A percentile compares a stretch with the other conserved stretches of the same genome.
Evolutionary conservation across 1,140 invertebrate species (phyloP).

Genomic region (Rhizoglyphus robini): DNA sequence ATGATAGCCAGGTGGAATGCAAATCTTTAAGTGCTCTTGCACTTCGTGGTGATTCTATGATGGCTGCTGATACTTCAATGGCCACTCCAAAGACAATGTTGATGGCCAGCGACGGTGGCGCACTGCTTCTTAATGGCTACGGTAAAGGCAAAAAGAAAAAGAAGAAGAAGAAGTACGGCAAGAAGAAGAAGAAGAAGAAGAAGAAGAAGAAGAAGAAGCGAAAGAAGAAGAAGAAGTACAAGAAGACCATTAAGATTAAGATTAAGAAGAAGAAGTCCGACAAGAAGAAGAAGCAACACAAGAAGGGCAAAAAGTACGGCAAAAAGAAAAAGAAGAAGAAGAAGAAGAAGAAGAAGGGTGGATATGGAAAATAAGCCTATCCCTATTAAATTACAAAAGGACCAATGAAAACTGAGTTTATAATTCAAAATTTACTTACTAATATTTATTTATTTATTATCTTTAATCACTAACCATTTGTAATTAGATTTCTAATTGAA

Average conservation of each 20-base stretch:
- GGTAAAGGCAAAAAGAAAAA: not conserved
- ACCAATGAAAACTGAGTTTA: too few relatives aligned
- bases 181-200: not conserved
- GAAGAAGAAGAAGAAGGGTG: too few relatives aligned
- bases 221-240: not conserved
- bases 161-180: not conserved
- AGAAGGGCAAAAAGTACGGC: not conserved
- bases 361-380: too few relatives aligned
- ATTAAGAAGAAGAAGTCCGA: not conserved
- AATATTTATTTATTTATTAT: too few relatives aligned
- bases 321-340: not conserved
- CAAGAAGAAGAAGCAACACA: not conserved
- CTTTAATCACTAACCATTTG: too few relatives aligned
- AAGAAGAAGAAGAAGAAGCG: not conserved
- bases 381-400: too few relatives aligned
- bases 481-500: too few relatives aligned
- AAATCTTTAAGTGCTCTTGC: not conserved
- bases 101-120: not conserved
- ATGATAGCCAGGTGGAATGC: not conserved
- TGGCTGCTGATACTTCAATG: not conserved
- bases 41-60: not conserved
- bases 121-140: not conserved
- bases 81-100: too few relatives aligned
- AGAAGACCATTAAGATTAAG: not conserved
- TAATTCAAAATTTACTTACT: too few relatives aligned